Evolutionary conservation across 2,888 invertebrate genomes (phyloP), one percentile per base, ranked within the genome.

Genomic region (Zootermopsis nevadensis): DNA sequence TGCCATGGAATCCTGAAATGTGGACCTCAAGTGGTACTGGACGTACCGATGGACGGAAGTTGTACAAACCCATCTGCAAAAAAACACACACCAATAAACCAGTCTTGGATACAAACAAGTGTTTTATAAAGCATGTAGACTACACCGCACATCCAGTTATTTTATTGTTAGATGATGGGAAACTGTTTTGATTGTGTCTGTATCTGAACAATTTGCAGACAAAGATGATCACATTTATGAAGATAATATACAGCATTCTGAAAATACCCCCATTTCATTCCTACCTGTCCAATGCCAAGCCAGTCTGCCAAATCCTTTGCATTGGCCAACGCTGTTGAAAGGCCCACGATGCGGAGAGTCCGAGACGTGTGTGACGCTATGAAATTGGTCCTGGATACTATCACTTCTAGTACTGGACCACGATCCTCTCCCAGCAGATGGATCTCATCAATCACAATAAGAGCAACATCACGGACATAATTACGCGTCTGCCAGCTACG

Each of bases 371-470:
- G 96, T 0, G 96, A 95, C 33, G 97, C 95, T 82, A 99, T 99
- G 89, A 97, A 99, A 91, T 98, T 99, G 66, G 98, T 98, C 87
- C 99, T 93, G 0, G 99, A 99, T 0, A 99, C 98, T 84, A 99
- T 99, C 0, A 99, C 99, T 90, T 99, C 99, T 80, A 99, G 91
- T 3, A 97, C 96, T 0, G 97, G 97, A 0, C 97, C 97, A 81
- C 97, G 91, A 87, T 97, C 96, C 89, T 97, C 96, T 33, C 98
- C 99, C 80, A 99, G 91, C 83, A 99, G 91, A 91, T 99, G 99
- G 87, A 99, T 99, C 91, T 99, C 99, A 89, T 99, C 99, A 86
- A 99, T 99, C 48, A 99, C 94, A 85, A 99, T 96, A 12, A 99
- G 91, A 0, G 96, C 94, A 0, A 99, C 98, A 87, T 97, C 93